Base-by-base conservation (phyloP, 2,113 vertebrate species). In the Oxygymnocypris stewartii region DNA sequence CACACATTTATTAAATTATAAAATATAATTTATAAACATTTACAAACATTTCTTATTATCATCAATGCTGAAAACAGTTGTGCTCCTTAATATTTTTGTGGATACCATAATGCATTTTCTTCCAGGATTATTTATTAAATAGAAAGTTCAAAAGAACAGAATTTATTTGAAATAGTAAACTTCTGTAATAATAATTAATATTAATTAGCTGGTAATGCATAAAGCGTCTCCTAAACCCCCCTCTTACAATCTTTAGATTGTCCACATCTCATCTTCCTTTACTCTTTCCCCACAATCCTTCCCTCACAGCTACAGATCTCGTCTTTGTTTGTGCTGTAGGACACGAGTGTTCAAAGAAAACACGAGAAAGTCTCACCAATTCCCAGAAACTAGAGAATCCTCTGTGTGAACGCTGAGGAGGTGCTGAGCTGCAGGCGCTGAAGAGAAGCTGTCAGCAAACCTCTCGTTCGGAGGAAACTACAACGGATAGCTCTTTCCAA, bases 401-500 rank as follows among this genome's bases (percentile, higher is more conserved):
- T 49, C 76, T 10, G 37, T 73, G 49, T 57, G 44, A 61, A 51
- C 16, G 9, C 47, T 40, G 77, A 31, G n/a, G 23, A 75, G 83
- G 31, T 79, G 54, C 35, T 61, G 54, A 79, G 83, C 35, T 61
- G 54, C 35, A 42, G 69, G 69, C 9, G 9, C 63, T 76, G 71
- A 18, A 51, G 42, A 69, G 76, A 77, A 69, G 28, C 18, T 71
- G 81, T 42, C 47, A 47, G 37, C 18, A 35, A n/a, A n/a, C n/a
- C n/a, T n/a, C n/a, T n/a, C n/a, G n/a, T n/a, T n/a, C n/a, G n/a
- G n/a, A n/a, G n/a, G n/a, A n/a, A n/a, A n/a, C n/a, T n/a, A n/a
- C n/a, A n/a, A n/a, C n/a, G n/a, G n/a, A n/a, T n/a, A n/a, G 83
- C 40, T n/a, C 69, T 85, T 88, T 85, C 69, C 57, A 57, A 82